Evolutionary conservation across 2,797 vertebrate genomes (phyloP), one percentile per base, ranked within the genome.

Genomic region (Podargus strigoides): DNA sequence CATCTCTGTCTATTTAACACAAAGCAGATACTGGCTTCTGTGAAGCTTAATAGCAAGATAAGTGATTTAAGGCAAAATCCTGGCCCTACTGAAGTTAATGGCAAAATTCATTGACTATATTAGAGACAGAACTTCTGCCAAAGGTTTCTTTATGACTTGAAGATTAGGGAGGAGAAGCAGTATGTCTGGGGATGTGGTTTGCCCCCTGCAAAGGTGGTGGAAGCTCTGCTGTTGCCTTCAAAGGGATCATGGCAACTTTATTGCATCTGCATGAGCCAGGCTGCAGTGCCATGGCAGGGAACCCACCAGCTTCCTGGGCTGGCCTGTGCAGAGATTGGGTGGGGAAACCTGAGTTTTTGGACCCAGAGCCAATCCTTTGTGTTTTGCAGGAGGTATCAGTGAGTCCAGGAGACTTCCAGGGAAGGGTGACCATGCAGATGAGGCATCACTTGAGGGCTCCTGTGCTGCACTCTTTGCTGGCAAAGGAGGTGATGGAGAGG

Each of bases 281-380:
- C 81, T 42, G 18, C 0, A 7, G 36, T 6, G 19, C 1, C 0
- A 0, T 0, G 5, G n/a, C 69, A 34, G 46, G 30, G 36, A 56
- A 3, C 36, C 26, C 36, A 3, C 30, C 0, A 5, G 6, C 62
- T 62, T 32, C 24, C 27, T 1, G 4, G 68, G 15, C 39, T 70
- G 44, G 3, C 3, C 8, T 24, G 60, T 44, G 75, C 42, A 20
- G 39, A 30, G 41, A 1, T 16, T 1, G 0, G 4, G 36, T n/a
- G n/a, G 21, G 36, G 13, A 14, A 70, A 46, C 14, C 7, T 0
- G 11, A 20, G 11, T 4, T 20, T 76, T 8, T 64, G 36, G 44
- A 50, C 5, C 6, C 50, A 47, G 41, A 56, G 37, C 34, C 66
- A 47, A 16, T 2, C 14, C 6, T 1, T 2, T 44, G 27, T 44